Evolutionary conservation across 2,888 invertebrate genomes (phyloP).

Genomic region (Lissonota sp.): DNA sequence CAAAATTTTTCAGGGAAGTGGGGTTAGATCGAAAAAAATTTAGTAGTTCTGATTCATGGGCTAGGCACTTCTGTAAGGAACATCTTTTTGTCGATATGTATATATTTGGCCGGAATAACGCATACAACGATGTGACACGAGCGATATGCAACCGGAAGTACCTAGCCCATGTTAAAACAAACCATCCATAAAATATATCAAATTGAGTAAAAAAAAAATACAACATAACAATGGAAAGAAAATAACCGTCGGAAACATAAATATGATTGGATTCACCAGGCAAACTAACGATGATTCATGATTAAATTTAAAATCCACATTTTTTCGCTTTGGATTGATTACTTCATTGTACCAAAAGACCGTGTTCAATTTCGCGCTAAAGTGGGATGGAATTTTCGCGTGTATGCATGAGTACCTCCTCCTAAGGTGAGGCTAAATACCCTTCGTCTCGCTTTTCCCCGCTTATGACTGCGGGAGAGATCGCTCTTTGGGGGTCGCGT

Average conservation of each 20-base stretch:
- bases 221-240: neutral
- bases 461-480: too few species aligned
- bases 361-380: too few species aligned
- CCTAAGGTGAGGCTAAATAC: neutral
- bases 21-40: constrained; percentile 18
- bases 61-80: constrained; percentile 81
- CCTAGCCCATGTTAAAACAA: constrained; percentile 78
- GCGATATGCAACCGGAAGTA: constrained; percentile 71
- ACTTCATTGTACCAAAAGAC: too few species aligned
- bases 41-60: constrained; percentile 76
- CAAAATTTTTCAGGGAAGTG: neutral
- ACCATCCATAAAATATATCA: constrained; percentile 62
- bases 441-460: neutral
- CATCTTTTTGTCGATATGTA: constrained; percentile 56
- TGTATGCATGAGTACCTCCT: too few species aligned
- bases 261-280: too few species aligned
- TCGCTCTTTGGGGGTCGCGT: neutral
- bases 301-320: too few species aligned
- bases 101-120: constrained; percentile 30
- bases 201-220: neutral
- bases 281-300: too few species aligned
- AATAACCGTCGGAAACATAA: too few species aligned
- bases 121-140: neutral
- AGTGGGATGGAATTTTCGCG: too few species aligned
- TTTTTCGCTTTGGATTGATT: too few species aligned